Conservation (phyloP, 1,140 invertebrate species). For the Harpegnathos saltator region DNA sequence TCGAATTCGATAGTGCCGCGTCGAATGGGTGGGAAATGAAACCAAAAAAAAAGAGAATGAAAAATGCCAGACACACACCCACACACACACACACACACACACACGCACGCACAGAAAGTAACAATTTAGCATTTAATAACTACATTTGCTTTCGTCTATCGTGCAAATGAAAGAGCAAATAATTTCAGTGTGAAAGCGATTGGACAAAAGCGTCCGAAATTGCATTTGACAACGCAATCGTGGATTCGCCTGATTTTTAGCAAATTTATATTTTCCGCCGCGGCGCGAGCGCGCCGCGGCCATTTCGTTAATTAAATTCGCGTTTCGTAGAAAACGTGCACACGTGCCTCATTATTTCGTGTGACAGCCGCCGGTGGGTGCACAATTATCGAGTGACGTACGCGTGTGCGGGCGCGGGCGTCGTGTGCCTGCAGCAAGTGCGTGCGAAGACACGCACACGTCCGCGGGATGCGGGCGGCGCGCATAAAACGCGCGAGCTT, state of each 20-base stretch:
- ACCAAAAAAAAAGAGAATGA: no score
- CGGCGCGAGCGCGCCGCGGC: not conserved
- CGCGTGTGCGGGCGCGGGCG: not conserved
- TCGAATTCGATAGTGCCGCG: not conserved
- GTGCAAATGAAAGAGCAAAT: not conserved
- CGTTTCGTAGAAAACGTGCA: not conserved
- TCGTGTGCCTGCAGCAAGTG: no score
- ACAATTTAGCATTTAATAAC: slow-evolving; percentile 42
- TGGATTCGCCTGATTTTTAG: slow-evolving; percentile 32
- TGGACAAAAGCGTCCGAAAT: slow-evolving; percentile 16
- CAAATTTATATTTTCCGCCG: slow-evolving; percentile 36
- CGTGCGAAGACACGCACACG: not conserved
- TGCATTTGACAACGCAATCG: slow-evolving; percentile 1
- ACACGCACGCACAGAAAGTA: not conserved
- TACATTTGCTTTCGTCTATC: not conserved
- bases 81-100: not conserved
- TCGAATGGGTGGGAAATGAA: not conserved
- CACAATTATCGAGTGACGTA: slow-evolving; percentile 37
- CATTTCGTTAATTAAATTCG: slow-evolving; percentile 44
- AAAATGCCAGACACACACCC: no score
- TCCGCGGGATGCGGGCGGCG: not conserved
- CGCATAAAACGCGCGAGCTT: not conserved
- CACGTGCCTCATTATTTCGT: slow-evolving; percentile 34
- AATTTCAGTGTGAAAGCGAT: slow-evolving; percentile 1
- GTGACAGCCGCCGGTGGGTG: not conserved